Evolutionary conservation across 2,797 vertebrate genomes (phyloP).

Genomic region (Myotis daubentonii): DNA sequence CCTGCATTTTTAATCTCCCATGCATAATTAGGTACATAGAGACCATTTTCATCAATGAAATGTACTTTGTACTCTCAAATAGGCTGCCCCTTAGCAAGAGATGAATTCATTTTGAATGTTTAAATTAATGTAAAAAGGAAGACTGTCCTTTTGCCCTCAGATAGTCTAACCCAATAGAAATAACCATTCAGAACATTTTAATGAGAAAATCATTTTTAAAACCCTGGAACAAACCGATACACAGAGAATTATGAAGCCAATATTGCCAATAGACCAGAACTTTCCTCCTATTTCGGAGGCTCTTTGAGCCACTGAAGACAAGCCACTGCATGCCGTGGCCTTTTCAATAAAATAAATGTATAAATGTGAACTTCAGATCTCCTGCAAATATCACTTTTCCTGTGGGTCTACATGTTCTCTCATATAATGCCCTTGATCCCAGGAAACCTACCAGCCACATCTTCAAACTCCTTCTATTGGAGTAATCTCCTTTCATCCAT

Average conservation of each 20-base stretch:
- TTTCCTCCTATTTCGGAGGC: background rate
- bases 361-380: background rate
- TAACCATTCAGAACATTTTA: background rate
- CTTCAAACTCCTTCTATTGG: background rate
- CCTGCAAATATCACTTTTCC: background rate
- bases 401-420: background rate
- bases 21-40: background rate
- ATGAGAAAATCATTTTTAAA: slow-evolving; percentile 28
- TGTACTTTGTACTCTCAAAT: background rate
- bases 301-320: background rate
- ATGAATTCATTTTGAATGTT: slow-evolving; percentile 17
- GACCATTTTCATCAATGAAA: slow-evolving; percentile 23
- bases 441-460: background rate
- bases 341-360: slow-evolving; percentile 6
- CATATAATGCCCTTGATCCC: background rate
- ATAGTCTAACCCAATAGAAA: background rate
- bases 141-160: background rate
- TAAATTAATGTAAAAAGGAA: slow-evolving; percentile 34
- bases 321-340: background rate
- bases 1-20: background rate
- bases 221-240: background rate
- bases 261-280: background rate
- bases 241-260: slow-evolving; percentile 11
- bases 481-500: background rate
- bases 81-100: background rate